Base-by-base conservation (phyloP, 2,113 vertebrate genomes). In the Catharus minimus region DNA sequence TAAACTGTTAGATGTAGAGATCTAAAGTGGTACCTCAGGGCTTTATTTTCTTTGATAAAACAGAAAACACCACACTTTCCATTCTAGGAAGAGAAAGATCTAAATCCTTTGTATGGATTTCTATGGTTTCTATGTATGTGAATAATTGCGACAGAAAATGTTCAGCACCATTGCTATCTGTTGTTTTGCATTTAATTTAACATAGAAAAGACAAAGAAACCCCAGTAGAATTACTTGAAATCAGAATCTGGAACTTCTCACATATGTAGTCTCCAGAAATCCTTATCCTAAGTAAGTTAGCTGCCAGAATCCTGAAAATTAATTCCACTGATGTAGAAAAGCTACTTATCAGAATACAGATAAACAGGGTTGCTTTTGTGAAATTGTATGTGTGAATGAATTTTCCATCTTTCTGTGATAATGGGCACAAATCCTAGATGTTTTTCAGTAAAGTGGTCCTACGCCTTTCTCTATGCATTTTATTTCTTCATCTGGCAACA, bases 321-420 rank as follows among this genome's bases (percentile, higher is more conserved):
- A 68, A 61, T 86, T 80, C 32, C 3, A 7, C 10, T 58, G 17
- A 53, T 65, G 49, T 57, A 49, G 64, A 90, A 91, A 90, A 65
- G n/a, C 38, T 76, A 39, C 75, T 89, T 78, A 53, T 18, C 22
- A 65, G 60, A 86, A 66, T 28, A 33, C 20, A 44, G 39, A 53
- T 26, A 88, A 81, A 81, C 23, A 77, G 49, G 14, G 47, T 52
- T 43, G 28, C 3, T 43, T 83, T 77, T 86, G 32, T 66, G 52
- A 69, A 72, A 57, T 71, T 38, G 4, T 38, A 38, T 41, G n/a
- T 82, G 57, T 44, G 47, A 81, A 89, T 7, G 38, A 62, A 65
- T 78, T 91, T 93, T 90, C 53, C 26, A 56, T 49, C 56, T 90
- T 91, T 79, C 53, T 82, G 39, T 57, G 30, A 18, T 33, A 75